These are phyloP conservation scores for Cosmia trapezina DNA, from an alignment of 2,888 invertebrate species.

Conservation along the genomic window DNA sequence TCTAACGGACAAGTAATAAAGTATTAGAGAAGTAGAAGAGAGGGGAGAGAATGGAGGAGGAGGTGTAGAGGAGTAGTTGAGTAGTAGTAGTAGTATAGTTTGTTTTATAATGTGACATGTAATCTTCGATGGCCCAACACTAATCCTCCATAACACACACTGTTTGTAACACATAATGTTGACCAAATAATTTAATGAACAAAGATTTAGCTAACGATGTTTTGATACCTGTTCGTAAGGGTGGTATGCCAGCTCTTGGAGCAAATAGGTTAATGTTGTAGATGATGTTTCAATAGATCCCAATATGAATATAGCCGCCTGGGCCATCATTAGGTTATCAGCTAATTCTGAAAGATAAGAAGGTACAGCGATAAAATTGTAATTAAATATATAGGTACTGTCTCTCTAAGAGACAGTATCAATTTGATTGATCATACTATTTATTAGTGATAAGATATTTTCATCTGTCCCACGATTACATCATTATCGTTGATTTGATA, in stretches of 20 bases:
- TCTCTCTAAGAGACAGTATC: neutral
- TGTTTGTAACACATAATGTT: conserved; percentile 5
- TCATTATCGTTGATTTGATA: neutral
- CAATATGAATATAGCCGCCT: conserved; percentile 81
- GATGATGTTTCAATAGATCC: conserved; percentile 84
- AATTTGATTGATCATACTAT: neutral
- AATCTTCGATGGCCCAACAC: neutral
- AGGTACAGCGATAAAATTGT: neutral
- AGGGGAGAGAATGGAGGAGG: too few relatives aligned
- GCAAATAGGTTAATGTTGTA: conserved; percentile 72
- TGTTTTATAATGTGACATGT: too few relatives aligned
- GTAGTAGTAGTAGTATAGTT: too few relatives aligned
- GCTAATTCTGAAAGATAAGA: conserved; percentile 73
- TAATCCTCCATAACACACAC: neutral
- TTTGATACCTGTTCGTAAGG: conserved; percentile 77
- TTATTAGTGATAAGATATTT: conserved; percentile 3
- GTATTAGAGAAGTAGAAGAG: too few relatives aligned
- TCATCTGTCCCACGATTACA: conserved; percentile 11
- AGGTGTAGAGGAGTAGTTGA: too few relatives aligned
- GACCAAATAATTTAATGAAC: neutral
- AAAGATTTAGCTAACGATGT: conserved; percentile 20
- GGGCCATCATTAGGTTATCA: conserved; percentile 82
- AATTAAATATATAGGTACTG: neutral
- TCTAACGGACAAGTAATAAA: too few relatives aligned
- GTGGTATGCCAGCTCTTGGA: conserved; percentile 81